These are phyloP conservation scores for Drosophila tripunctata DNA, from an alignment of 2,888 invertebrate genomes.

Conservation along the genomic window DNA sequence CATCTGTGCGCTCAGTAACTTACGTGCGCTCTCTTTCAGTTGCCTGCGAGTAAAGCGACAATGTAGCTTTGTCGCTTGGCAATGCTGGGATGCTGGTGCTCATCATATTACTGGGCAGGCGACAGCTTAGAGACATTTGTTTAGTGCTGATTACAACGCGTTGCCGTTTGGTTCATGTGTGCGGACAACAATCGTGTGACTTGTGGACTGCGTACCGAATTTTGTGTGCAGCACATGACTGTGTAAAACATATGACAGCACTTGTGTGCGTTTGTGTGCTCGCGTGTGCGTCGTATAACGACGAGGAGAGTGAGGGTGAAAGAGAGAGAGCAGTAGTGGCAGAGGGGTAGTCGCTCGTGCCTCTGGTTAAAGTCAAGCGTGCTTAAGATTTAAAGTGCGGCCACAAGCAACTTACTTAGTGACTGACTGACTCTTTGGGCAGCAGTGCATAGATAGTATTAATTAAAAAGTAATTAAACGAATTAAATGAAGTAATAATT, in stretches of 20 bases:
- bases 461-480: conserved; percentile 21
- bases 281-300: conserved; percentile 9
- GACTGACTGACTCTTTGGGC: conserved; percentile 6
- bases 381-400: conserved; percentile 52
- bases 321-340: no score
- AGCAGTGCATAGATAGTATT: conserved; percentile 29
- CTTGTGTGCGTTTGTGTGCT: conserved; percentile 9
- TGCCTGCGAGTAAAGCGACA: conserved; percentile 44
- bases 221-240: conserved; percentile 21
- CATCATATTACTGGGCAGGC: conserved; percentile 54
- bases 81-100: conserved; percentile 33
- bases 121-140: conserved; percentile 71
- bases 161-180: conserved; percentile 82
- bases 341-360: conserved; percentile 25
- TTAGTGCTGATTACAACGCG: conserved; percentile 85
- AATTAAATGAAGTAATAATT: conserved; percentile 24
- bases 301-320: conserved; percentile 3
- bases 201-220: conserved; percentile 16
- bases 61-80: conserved; percentile 48
- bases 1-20: conserved; percentile 32
- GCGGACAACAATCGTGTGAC: conserved; percentile 47
- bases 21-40: neutral
- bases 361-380: conserved; percentile 56
- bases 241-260: conserved; percentile 10
- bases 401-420: conserved; percentile 40